Evolutionary conservation across 2,888 invertebrate genomes (phyloP), one percentile per base, ranked within the genome.

Genomic region (Iselma pallidipennis): DNA sequence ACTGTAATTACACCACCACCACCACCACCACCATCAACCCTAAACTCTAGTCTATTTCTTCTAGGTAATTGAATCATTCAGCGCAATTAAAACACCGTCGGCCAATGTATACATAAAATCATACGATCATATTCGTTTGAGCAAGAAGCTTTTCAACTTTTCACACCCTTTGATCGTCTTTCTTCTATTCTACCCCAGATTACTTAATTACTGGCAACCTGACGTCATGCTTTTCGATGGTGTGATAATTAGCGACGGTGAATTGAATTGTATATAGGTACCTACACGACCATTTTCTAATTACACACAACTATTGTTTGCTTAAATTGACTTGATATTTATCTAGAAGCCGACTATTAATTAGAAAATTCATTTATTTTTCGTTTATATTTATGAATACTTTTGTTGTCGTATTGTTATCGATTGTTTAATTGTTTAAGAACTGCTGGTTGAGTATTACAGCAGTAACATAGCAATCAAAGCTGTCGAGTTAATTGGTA

Each of bases 221-320:
- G 62, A 65, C 37, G 37, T 37, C 16, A 37, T 16, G 16, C 16
- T 37, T 37, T 37, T 37, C 37, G 19, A 5, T 1, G 65, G 64
- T 61, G 63, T 60, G 55, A 69, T 74, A 73, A 74, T 73, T 73
- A 74, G 72, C 72, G 72, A 61, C 71, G 68, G 67, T 66, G 67
- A 67, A 69, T 65, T 63, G 66, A 69, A 37, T 37, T 37, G 19
- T 37, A 65, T 68, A n/a, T n/a, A n/a, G n/a, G n/a, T n/a, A n/a
- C n/a, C n/a, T n/a, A n/a, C 66, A 71, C 71, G 66, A 69, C 73
- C 74, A 74, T 73, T 71, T 73, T 74, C 73, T 73, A 74, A 74
- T 74, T 74, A 72, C 68, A 63, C 58, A 37, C 16, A 57, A 60
- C 59, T 60, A 69, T 71, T 72, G 68, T 71, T 59, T 62, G 63